phyloP scores from a whole-genome alignment of 2,888 invertebrate species.

The Blastobasis lacticolella region DNA sequence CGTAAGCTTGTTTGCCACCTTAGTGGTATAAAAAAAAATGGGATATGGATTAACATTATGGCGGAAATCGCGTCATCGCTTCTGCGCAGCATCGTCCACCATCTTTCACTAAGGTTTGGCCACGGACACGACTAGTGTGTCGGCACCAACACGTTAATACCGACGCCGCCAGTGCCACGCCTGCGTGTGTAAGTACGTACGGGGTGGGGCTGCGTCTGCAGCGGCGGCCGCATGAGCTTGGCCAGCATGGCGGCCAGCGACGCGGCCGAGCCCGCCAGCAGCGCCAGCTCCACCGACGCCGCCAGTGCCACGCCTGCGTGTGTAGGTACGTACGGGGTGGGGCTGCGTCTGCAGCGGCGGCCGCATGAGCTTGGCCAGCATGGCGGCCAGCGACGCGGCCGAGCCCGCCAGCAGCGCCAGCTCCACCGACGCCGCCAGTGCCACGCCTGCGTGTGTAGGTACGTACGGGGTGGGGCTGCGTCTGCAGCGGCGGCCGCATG shows the following conservation, averaged over 20 bases:
- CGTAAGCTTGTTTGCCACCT: too few relatives aligned
- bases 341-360: slow-evolving; percentile 58
- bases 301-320: slow-evolving; percentile 43
- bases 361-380: slow-evolving; percentile 80
- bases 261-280: slow-evolving; percentile 72
- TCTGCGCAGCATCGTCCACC: too few relatives aligned
- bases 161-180: too few relatives aligned
- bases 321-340: slow-evolving; percentile 20
- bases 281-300: slow-evolving; percentile 83
- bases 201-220: slow-evolving; percentile 36
- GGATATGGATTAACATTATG: too few relatives aligned
- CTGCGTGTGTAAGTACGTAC: too few relatives aligned
- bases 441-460: not conserved
- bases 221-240: slow-evolving; percentile 77
- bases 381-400: slow-evolving; percentile 74
- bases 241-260: slow-evolving; percentile 79
- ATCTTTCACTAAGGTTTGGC: too few relatives aligned
- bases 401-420: slow-evolving; percentile 75
- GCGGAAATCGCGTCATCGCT: too few relatives aligned
- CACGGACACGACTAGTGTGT: too few relatives aligned
- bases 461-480: slow-evolving; percentile 28
- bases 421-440: slow-evolving; percentile 84
- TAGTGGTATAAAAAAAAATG: too few relatives aligned
- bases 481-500: slow-evolving; percentile 74
- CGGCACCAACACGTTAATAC: too few relatives aligned